Conservation (phyloP, 2,113 vertebrate genomes). For the Opisthocomus hoazin region DNA sequence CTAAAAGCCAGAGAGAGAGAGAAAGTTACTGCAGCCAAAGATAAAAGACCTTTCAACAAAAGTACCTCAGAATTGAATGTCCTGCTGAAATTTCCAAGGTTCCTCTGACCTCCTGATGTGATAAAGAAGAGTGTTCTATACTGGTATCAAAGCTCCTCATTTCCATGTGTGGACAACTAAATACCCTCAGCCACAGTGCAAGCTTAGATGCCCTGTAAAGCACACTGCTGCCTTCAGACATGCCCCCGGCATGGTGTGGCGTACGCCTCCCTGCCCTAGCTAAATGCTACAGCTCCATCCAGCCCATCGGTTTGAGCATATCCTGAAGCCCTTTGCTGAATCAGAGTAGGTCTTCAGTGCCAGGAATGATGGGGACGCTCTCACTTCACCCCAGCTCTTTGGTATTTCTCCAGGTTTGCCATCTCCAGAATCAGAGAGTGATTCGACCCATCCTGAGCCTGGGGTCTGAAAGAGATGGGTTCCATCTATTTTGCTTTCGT, state of each 20-base stretch:
- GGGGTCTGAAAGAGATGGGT: neutral
- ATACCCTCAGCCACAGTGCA: neutral
- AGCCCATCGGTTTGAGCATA: neutral
- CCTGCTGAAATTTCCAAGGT: neutral
- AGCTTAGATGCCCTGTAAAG: neutral
- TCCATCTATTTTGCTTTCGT: neutral
- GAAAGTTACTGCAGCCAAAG: neutral
- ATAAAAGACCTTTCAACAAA: neutral
- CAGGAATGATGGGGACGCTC: neutral
- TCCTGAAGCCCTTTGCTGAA: neutral
- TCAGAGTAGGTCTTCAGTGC: neutral
- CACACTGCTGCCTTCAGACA: neutral
- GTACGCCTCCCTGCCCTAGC: neutral
- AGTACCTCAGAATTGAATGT: neutral
- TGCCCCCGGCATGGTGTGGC: accelerated
- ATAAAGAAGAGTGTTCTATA: neutral
- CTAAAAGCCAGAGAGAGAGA: neutral
- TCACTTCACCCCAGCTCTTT: neutral
- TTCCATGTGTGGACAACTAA: accelerated
- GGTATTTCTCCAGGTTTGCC: neutral
- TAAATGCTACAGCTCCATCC: neutral
- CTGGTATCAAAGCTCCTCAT: neutral
- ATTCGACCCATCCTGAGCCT: neutral
- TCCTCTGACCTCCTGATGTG: neutral
- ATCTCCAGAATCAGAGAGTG: neutral